These are phyloP conservation scores for Climacteris rufus DNA, from an alignment of 2,113 vertebrate genomes.

Conservation along the genomic window DNA sequence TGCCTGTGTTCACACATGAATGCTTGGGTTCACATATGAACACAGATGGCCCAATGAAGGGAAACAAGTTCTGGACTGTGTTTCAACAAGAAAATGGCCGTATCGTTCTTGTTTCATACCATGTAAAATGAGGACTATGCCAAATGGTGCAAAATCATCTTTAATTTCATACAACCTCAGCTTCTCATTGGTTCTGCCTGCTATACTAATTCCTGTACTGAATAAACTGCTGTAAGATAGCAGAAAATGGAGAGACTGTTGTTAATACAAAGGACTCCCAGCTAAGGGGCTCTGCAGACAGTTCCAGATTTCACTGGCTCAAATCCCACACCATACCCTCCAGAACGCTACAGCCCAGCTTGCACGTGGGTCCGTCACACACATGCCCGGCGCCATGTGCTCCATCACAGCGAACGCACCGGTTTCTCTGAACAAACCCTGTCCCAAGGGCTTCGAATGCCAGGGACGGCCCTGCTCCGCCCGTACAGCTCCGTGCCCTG, in stretches of 20 bases:
- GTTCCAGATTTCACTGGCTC: not conserved
- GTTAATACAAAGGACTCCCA: not conserved
- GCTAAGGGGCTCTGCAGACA: not conserved
- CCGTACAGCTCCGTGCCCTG: not conserved
- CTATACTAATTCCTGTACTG: not conserved
- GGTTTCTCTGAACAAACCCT: too few species aligned
- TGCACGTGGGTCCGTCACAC: fast-evolving
- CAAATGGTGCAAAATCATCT: not conserved
- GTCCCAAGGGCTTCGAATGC: not conserved
- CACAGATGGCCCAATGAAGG: not conserved
- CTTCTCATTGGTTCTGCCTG: not conserved
- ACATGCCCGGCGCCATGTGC: not conserved
- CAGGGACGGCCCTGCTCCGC: not conserved
- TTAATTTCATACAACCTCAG: not conserved
- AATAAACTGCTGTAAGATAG: not conserved
- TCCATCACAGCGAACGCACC: too few species aligned
- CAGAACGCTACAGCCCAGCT: not conserved
- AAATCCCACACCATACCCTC: not conserved
- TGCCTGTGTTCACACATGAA: not conserved
- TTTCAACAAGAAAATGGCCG: not conserved
- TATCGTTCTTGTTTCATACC: not conserved
- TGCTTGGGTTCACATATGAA: not conserved
- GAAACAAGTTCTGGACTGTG: not conserved
- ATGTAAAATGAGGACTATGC: not conserved
- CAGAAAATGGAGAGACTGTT: not conserved